A percentile compares a stretch with the other conserved stretches of the same genome.
Conservation (phyloP, 1,140 invertebrate genomes). For the Geopemphigus sp. region DNA sequence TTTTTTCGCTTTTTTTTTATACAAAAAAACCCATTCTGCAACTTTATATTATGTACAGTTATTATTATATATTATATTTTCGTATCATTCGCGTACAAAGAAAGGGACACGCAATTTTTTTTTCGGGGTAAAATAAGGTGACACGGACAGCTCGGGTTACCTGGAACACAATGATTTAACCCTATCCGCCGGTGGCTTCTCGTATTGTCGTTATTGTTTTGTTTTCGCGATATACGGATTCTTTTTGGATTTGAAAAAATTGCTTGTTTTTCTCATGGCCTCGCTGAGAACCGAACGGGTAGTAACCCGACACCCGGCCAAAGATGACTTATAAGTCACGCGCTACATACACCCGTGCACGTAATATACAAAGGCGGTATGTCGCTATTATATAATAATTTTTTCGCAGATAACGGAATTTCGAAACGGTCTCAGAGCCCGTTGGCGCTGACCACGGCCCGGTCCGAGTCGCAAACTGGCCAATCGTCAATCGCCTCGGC, state of each 20-base stretch:
- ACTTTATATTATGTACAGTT: constrained; percentile 32
- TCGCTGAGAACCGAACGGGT: constrained; percentile 26
- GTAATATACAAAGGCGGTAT: not conserved
- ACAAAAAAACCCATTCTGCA: constrained; percentile 43
- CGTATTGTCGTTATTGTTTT: constrained; percentile 46
- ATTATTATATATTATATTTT: constrained; percentile 15
- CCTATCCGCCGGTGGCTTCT: constrained; percentile 49
- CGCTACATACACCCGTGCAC: not conserved
- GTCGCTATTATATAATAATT: too few relatives aligned
- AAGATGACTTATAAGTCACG: constrained; percentile 43
- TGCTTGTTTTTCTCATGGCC: constrained; percentile 44
- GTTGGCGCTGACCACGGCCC: constrained; percentile 8
- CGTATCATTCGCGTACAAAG: constrained; percentile 15
- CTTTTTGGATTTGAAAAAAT: constrained; percentile 42
- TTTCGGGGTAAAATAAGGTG: constrained; percentile 37
- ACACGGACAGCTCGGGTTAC: constrained; percentile 46
- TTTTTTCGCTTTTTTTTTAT: constrained; percentile 8
- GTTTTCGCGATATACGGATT: constrained; percentile 47
- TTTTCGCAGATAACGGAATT: constrained; percentile 38
- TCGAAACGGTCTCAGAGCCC: constrained; percentile 31
- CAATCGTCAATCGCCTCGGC: constrained; percentile 19
- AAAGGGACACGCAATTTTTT: constrained; percentile 23
- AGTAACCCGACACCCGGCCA: constrained; percentile 22
- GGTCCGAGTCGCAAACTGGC: not conserved
- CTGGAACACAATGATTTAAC: constrained; percentile 47